Base-by-base conservation (phyloP, 2,888 invertebrate genomes). In the Galeruca laticollis region DNA sequence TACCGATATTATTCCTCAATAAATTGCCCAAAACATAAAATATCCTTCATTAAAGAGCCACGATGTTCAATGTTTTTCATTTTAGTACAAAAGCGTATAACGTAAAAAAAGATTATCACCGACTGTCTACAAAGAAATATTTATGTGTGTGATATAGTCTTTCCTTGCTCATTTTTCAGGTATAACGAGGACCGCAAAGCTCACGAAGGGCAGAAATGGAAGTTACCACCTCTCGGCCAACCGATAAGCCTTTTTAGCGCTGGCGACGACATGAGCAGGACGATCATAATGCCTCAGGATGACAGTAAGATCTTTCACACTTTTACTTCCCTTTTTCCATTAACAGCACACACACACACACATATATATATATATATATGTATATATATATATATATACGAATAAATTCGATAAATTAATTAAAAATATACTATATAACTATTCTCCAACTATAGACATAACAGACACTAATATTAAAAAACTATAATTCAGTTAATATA, bases 201-300 rank as follows among this genome's bases (percentile, higher is more conserved):
- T 37, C 88, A 89, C 81, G 87, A 88, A 13, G 89, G 90, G 9
- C 90, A 91, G 79, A 91, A 91, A 84, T 92, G 91, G 91, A 91
- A 91, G 79, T 83, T 91, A 69, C 91, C 91, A 35, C 90, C 91
- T 18, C 88, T 88, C 78, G 91, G 91, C n/a, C 91, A 91, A 78
- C 91, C 91, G 8, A 90, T 92, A 78, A 89, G 90, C 81, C 85
- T 91, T 52, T 92, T 91, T 79, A 89, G 90, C 74, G 89, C 89
- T 71, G 89, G 89, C 52, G 87, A 87, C 76, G 86, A 87, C 65
- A 86, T 88, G 54, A 86, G 87, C 33, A 86, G 88, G 77, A 89
- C 89, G 21, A 87, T 90, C 72, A 91, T 92, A 76, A 87, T 90
- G 78, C 89, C 90, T 4, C 88, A 89, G 77, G 91, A 92, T 82